A percentile compares a stretch with the other conserved stretches of the same genome.
phyloP scores from a whole-genome alignment of 2,113 vertebrate species.

The Heteronetta atricapilla region DNA sequence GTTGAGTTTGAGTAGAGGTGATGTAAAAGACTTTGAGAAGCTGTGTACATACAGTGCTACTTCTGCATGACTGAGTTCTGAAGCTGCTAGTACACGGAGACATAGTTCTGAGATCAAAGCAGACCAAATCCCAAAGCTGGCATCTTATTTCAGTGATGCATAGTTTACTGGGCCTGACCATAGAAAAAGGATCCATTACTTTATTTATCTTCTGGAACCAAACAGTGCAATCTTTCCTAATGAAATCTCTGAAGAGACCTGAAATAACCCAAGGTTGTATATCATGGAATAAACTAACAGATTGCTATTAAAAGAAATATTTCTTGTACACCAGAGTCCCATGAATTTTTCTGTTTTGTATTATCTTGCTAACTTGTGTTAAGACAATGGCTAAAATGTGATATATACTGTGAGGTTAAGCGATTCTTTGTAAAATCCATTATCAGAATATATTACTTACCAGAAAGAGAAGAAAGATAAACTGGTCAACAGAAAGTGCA shows the following conservation, averaged over 20 bases:
- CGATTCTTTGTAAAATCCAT: background rate
- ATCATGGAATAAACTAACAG: background rate
- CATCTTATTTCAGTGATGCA: background rate
- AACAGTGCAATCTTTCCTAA: background rate
- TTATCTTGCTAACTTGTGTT: background rate
- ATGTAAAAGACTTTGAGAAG: background rate
- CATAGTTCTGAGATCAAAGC: background rate
- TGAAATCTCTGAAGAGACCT: background rate
- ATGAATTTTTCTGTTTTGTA: background rate
- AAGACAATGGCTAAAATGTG: background rate
- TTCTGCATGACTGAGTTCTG: background rate
- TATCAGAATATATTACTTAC: background rate
- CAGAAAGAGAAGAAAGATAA: background rate
- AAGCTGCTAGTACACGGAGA: background rate
- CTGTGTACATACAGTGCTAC: background rate
- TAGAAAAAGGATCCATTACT: background rate
- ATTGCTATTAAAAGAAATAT: background rate
- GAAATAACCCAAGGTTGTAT: background rate
- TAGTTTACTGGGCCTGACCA: background rate
- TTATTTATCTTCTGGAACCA: background rate
- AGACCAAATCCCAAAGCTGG: background rate
- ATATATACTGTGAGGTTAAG: background rate
- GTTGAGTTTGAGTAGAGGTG: background rate
- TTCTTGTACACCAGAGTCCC: background rate
- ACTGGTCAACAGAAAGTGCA: background rate